These are phyloP conservation scores for Maconellicoccus hirsutus DNA, from an alignment of 1,140 invertebrate species.

Conservation along the genomic window DNA sequence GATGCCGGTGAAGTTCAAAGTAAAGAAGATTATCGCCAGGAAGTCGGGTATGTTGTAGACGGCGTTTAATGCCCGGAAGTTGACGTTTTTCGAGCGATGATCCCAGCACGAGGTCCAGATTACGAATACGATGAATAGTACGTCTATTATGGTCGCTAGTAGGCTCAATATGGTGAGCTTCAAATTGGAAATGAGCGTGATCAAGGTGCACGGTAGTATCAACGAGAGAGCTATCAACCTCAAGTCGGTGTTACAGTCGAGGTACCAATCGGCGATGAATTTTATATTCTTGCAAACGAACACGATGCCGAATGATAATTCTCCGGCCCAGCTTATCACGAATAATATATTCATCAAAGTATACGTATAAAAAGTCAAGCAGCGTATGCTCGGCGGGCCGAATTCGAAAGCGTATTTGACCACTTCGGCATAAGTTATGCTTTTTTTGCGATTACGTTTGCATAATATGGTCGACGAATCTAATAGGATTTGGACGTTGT, in stretches of 20 bases:
- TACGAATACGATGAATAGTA: not conserved
- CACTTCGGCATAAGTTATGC: not conserved
- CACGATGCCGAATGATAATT: not conserved
- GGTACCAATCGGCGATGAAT: not conserved
- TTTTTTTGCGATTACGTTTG: not conserved
- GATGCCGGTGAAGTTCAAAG: slow-evolving; percentile 52
- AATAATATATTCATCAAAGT: not conserved
- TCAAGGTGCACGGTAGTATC: not conserved
- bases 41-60: slow-evolving; percentile 44
- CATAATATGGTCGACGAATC: slow-evolving; percentile 21
- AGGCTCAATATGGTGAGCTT: not conserved
- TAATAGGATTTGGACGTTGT: slow-evolving; percentile 61
- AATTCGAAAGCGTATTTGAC: not conserved
- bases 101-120: not conserved
- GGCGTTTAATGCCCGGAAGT: slow-evolving; percentile 36
- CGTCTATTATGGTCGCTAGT: not conserved
- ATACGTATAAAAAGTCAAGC: not conserved
- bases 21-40: slow-evolving; percentile 52
- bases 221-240: not conserved
- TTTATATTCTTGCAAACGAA: not conserved
- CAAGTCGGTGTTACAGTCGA: not conserved
- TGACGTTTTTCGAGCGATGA: slow-evolving; percentile 41
- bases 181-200: not conserved
- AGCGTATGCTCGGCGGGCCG: not conserved
- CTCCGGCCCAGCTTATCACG: not conserved